Base-by-base conservation (phyloP, 2,113 vertebrate genomes). In the Larimichthys polyactis region DNA sequence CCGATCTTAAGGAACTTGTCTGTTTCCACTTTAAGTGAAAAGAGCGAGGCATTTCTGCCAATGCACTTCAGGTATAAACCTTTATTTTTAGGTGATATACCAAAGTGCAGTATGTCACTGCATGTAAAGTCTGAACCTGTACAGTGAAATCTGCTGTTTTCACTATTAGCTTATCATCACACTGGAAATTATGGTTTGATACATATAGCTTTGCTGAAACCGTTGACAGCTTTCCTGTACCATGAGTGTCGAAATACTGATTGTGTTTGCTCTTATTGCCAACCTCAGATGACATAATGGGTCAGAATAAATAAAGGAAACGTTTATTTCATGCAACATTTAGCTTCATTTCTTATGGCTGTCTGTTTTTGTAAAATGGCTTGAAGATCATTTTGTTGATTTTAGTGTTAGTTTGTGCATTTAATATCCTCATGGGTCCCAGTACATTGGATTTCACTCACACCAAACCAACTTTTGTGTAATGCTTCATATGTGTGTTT, bases 101-200 rank as follows among this genome's bases (percentile, higher is more conserved):
- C 20, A 67, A 71, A 58, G 40, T 44, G 10, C 43, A 3, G 11
- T 22, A 9, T 11, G 17, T 24, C 32, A 27, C n/a, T 46, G 24
- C 27, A 68, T 29, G 1, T 36, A 27, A 27, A 27, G 43, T 69
- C 20, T 72, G 48, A 75, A 48, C 24, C 75, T 55, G 43, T 12
- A 5, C 3, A 10, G 68, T 51, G 57, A 4, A 59, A 49, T 74
- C 36, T 55, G 24, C 55, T 49, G 43, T 60, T 75, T 73, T 72
- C 22, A 58, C 59, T n/a, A 7, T 64, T 27, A 43, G 24, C 63
- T 17, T 17, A n/a, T 59, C 43, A 43, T 78, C 69, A 65, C 67
- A 49, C 16, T 51, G 54, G 17, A 11, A 62, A 3, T 15, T 44
- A 10, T 49, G 48, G 48, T 67, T 68, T 66, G 40, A 16, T 32